These are phyloP conservation scores for Gymnodraco acuticeps DNA, from an alignment of 2,797 vertebrate genomes.

Conservation along the genomic window DNA sequence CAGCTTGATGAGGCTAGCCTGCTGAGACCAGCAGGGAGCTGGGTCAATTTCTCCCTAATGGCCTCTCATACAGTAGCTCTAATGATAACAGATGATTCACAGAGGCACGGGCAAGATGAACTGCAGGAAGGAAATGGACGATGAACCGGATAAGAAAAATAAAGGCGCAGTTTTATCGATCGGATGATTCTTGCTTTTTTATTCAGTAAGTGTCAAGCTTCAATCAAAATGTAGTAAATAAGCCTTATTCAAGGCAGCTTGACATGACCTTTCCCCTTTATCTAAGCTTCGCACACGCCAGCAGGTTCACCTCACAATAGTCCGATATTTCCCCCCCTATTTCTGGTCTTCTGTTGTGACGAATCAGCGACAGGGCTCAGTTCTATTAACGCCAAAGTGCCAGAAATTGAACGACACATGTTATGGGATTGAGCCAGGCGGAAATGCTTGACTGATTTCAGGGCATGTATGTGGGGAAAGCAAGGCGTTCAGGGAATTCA, in stretches of 20 bases:
- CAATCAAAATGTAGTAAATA: slow-evolving; percentile 26
- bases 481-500: slow-evolving; percentile 22
- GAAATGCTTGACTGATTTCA: slow-evolving; percentile 46
- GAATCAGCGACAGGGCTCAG: slow-evolving; percentile 30
- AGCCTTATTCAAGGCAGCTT: slow-evolving; percentile 37
- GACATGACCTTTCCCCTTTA: slow-evolving; percentile 43
- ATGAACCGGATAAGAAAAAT: slow-evolving; percentile 33
- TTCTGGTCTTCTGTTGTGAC: slow-evolving; percentile 33
- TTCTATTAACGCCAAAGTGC: slow-evolving; percentile 42
- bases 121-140: slow-evolving; percentile 48
- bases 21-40: slow-evolving; percentile 67
- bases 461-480: slow-evolving; percentile 29
- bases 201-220: slow-evolving; percentile 11
- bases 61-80: slow-evolving; percentile 60
- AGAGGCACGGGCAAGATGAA: slow-evolving; percentile 46
- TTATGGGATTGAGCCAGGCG: slow-evolving; percentile 28
- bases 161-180: slow-evolving; percentile 33
- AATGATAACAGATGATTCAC: slow-evolving; percentile 71
- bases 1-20: slow-evolving; percentile 61
- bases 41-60: slow-evolving; percentile 77
- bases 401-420: slow-evolving; percentile 45
- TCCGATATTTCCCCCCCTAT: slow-evolving; percentile 6
- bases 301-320: slow-evolving; percentile 24
- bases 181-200: slow-evolving; percentile 10
- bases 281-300: slow-evolving; percentile 24